A percentile compares a stretch with the other conserved stretches of the same genome.
Conservation (phyloP, 2,113 vertebrate genomes). For the Lipotes vexillifer region DNA sequence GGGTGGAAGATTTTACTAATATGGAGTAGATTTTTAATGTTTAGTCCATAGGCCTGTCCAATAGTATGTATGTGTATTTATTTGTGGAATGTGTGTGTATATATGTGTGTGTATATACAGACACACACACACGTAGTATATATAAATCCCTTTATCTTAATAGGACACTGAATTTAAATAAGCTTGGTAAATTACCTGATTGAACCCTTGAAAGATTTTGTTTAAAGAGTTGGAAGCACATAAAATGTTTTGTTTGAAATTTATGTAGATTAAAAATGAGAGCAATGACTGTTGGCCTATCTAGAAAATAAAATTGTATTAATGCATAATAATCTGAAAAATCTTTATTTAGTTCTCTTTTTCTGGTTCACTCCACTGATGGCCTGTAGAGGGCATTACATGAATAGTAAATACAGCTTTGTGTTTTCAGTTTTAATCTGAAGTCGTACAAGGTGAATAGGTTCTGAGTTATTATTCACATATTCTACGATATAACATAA, state of each 20-base stretch:
- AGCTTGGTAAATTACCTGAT: neutral
- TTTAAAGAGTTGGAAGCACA: neutral
- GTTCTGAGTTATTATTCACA: constrained; percentile 1
- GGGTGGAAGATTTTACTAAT: neutral
- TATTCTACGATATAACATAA: neutral
- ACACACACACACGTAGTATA: neutral
- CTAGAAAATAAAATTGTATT: neutral
- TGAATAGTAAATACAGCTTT: constrained; percentile 26
- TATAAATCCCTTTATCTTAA: neutral
- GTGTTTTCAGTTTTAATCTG: neutral
- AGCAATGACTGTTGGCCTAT: neutral
- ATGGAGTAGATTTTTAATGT: neutral
- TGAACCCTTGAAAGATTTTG: neutral
- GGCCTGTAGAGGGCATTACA: constrained; percentile 79
- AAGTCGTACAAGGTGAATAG: neutral
- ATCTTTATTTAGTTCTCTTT: neutral
- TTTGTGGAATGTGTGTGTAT: neutral
- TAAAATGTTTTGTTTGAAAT: constrained; percentile 5
- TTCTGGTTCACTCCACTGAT: constrained; percentile 30
- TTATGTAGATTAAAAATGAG: neutral
- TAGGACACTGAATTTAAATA: neutral
- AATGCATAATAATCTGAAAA: neutral
- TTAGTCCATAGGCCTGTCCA: neutral
- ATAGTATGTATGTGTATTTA: accelerated
- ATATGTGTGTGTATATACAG: neutral